These are phyloP conservation scores for Drosophila recens DNA, from an alignment of 2,888 invertebrate genomes.

Conservation along the genomic window DNA sequence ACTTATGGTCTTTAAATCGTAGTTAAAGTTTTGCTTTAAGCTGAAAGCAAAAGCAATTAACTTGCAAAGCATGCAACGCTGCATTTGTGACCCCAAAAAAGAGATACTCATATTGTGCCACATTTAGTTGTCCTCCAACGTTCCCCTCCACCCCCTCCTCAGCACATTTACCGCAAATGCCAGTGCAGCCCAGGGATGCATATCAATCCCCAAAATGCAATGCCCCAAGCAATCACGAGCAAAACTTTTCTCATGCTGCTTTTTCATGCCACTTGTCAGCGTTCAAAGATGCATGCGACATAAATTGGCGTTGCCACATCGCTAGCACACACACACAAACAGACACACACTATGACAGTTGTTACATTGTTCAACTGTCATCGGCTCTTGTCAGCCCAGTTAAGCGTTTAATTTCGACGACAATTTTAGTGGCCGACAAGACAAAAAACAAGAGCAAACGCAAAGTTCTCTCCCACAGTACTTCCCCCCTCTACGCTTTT, in stretches of 20 bases:
- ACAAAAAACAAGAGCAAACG: slow-evolving; percentile 41
- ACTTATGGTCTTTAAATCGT: neutral
- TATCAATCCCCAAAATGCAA: slow-evolving; percentile 43
- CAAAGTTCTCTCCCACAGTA: slow-evolving; percentile 27
- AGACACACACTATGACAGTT: slow-evolving; percentile 29
- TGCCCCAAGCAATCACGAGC: slow-evolving; percentile 49
- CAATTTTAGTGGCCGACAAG: slow-evolving; percentile 67
- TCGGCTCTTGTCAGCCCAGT: slow-evolving; percentile 62
- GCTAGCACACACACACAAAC: slow-evolving; percentile 26
- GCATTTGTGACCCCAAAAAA: slow-evolving; percentile 14
- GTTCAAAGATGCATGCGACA: slow-evolving; percentile 66
- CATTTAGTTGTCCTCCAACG: neutral
- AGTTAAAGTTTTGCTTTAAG: neutral
- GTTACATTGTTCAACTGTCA: slow-evolving; percentile 74
- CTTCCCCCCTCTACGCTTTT: neutral
- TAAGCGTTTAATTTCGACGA: slow-evolving; percentile 77
- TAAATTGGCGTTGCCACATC: slow-evolving; percentile 70
- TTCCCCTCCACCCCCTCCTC: neutral
- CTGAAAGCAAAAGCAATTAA: slow-evolving; percentile 8
- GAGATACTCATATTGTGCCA: slow-evolving; percentile 9
- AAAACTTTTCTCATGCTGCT: slow-evolving; percentile 46
- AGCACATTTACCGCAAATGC: neutral
- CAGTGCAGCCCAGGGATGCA: slow-evolving; percentile 15
- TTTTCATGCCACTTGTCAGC: slow-evolving; percentile 54
- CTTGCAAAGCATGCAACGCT: slow-evolving; percentile 3